phyloP scores from a whole-genome alignment of 1,140 invertebrate species.

The Macrocentrus cingulum region DNA sequence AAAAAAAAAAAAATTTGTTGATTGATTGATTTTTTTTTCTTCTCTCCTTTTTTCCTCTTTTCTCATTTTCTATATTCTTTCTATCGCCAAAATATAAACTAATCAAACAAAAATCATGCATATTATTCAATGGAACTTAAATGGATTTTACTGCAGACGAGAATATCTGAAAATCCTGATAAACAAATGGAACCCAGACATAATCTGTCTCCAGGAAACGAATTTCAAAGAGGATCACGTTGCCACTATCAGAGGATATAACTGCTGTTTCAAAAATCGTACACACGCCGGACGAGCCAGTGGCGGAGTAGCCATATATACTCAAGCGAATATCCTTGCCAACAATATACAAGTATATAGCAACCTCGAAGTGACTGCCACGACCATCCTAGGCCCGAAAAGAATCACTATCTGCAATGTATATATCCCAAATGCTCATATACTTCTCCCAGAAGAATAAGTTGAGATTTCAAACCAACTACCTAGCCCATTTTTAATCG shows the following conservation, averaged over 20 bases:
- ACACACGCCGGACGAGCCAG: constrained; percentile 30
- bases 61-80: too few relatives aligned
- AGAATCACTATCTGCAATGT: constrained; percentile 36
- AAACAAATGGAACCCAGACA: constrained; percentile 21
- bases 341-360: too few relatives aligned
- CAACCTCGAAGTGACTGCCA: too few relatives aligned
- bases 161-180: background rate
- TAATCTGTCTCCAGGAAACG: constrained; percentile 39
- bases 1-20: too few relatives aligned
- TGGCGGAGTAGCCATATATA: constrained; percentile 35
- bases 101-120: too few relatives aligned
- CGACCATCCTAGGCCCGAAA: too few relatives aligned
- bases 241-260: constrained; percentile 30
- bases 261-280: constrained; percentile 33
- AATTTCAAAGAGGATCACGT: constrained; percentile 31
- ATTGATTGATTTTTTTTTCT: too few relatives aligned
- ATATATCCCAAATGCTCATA: constrained; percentile 34
- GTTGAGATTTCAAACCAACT: constrained; percentile 35
- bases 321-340: constrained; percentile 32
- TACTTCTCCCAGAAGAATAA: constrained; percentile 25
- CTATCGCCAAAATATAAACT: too few relatives aligned
- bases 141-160: constrained; percentile 1
- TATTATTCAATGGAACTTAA: constrained; percentile 14
- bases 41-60: too few relatives aligned
- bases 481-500: constrained; percentile 37